Evolutionary conservation across 1,140 invertebrate genomes (phyloP).

Genomic region (Pectinophora gossypiella): DNA sequence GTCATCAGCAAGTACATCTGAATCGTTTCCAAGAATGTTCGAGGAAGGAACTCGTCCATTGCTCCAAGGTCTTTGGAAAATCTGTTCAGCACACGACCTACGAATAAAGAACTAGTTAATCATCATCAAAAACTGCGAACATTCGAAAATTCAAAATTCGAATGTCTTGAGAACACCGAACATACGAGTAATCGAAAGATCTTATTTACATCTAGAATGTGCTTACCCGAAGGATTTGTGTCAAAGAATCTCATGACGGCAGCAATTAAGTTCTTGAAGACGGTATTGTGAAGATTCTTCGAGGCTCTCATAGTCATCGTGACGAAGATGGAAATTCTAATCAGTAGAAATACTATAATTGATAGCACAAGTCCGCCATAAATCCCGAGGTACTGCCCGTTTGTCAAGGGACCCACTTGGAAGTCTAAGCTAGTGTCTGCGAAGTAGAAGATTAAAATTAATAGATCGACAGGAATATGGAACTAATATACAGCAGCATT

Average conservation of each 20-base stretch:
- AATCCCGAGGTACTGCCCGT: slow-evolving; percentile 41
- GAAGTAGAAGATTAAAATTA: slow-evolving; percentile 15
- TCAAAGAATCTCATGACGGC: slow-evolving; percentile 88
- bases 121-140: too few species aligned
- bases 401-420: slow-evolving; percentile 45
- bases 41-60: slow-evolving; percentile 91
- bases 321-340: slow-evolving; percentile 74
- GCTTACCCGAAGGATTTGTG: slow-evolving; percentile 81
- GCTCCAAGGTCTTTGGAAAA: slow-evolving; percentile 78
- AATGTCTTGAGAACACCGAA: too few species aligned
- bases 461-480: too few species aligned
- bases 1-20: slow-evolving; percentile 79
- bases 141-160: too few species aligned
- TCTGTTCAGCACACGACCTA: slow-evolving; percentile 76
- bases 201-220: not conserved
- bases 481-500: too few species aligned
- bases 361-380: slow-evolving; percentile 37
- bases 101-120: slow-evolving; percentile 67
- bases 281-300: slow-evolving; percentile 78
- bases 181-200: too few species aligned
- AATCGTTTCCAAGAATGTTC: slow-evolving; percentile 84
- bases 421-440: slow-evolving; percentile 44
- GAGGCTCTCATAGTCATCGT: slow-evolving; percentile 78
- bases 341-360: slow-evolving; percentile 52
- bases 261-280: slow-evolving; percentile 78